Base-by-base conservation (phyloP, 2,888 invertebrate species). In the Dione juno region DNA sequence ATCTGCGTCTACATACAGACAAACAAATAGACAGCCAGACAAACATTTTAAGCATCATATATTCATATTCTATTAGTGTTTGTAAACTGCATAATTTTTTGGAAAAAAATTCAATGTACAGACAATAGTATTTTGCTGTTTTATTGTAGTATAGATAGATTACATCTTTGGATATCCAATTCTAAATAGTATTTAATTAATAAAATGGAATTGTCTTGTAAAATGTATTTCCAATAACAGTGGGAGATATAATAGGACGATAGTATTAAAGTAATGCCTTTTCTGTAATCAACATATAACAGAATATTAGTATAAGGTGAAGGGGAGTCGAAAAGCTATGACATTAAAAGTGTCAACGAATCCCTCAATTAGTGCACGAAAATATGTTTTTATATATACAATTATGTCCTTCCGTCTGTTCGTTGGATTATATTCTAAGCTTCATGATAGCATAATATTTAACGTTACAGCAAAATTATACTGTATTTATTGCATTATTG, bases 141-240 rank as follows among this genome's bases (percentile, higher is more conserved):
- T n/a, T n/a, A n/a, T n/a, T n/a, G n/a, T n/a, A n/a, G n/a, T n/a
- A n/a, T n/a, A n/a, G n/a, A n/a, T n/a, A n/a, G n/a, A n/a, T n/a
- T n/a, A n/a, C n/a, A n/a, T n/a, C n/a, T n/a, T n/a, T n/a, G n/a
- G n/a, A n/a, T n/a, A n/a, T n/a, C n/a, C n/a, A n/a, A n/a, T n/a
- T n/a, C n/a, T n/a, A n/a, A n/a, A n/a, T n/a, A n/a, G n/a, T n/a
- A n/a, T n/a, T n/a, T n/a, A n/a, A 28, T 28, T 53, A 14, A 14
- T 53, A 14, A 53, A 54, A 54, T 54, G 35, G 54, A 54, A 54
- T 1, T 54, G 54, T 9, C 35, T 35, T n/a, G 53, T 53, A n/a
- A 2, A n/a, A 35, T 53, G 6, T 11, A 53, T 53, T 19, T 50
- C 8, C 8, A 13, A 43, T 13, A 43, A 50, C 11, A 28, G 11